Evolutionary conservation across 2,797 vertebrate species (phyloP), one percentile per base, ranked within the genome.

Genomic region (Lycodopsis pacificus): DNA sequence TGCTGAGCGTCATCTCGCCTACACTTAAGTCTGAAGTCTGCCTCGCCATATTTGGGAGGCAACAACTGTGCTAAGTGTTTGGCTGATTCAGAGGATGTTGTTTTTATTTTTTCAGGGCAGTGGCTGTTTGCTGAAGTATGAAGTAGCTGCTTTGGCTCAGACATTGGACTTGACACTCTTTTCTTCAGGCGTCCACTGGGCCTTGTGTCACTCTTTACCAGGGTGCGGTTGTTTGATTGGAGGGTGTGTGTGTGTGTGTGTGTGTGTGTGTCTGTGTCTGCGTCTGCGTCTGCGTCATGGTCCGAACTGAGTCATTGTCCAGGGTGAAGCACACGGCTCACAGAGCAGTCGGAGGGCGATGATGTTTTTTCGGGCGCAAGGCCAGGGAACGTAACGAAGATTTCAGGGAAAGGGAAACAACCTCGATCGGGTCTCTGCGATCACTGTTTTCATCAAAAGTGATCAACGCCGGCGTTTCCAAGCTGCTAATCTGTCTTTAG

Each of bases 251-350:
- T 71, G 63, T 22, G 46, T 71, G 30, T 86, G 80, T 22, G 63
- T 54, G 83, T 22, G 63, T 54, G 34, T 34, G 34, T 34, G 40
- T 14, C 13, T 42, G 14, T 44, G 62, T 58, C 56, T 22, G 25
- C 25, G 25, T 25, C 25, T 25, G 25, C 25, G 48, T 71, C 27
- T 87, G 82, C 78, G 84, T 90, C 89, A 88, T 68, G 46, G 14
- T 71, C 70, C n/a, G 10, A 2, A 73, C 83, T 89, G 86, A 91
- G 61, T 90, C 86, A 90, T 71, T 74, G 85, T 80, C 77, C 83
- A 30, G 5, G 25, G 74, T 51, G 38, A 40, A 77, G 38, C 72
- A 75, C 73, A 87, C 57, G 65, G 77, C 67, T 66, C 36, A 54
- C n/a, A 34, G 38, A 75, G 75, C 32, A 46, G 62, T 27, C 17